Percentiles rank a stretch among this genome's conserved stretches.
Evolutionary conservation across 2,888 invertebrate species (phyloP).

Genomic region (Hydrotaea cyrtoneurina): DNA sequence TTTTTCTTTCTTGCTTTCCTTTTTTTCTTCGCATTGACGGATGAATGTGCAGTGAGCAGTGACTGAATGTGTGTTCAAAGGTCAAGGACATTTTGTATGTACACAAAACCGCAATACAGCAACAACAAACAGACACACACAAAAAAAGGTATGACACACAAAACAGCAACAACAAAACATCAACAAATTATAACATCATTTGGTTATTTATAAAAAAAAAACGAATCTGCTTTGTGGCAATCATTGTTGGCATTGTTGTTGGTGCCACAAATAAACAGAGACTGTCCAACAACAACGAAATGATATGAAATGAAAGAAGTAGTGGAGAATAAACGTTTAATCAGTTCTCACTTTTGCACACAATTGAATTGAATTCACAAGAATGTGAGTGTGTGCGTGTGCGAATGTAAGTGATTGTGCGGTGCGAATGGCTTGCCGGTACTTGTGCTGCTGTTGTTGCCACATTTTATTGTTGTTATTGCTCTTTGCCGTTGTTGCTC

Average conservation of each 20-base stretch:
- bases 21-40: background rate
- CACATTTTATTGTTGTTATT: slow-evolving; percentile 1
- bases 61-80: slow-evolving; percentile 41
- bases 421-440: slow-evolving; percentile 21
- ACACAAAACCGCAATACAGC: background rate
- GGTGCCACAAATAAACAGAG: slow-evolving; percentile 11
- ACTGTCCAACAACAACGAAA: background rate
- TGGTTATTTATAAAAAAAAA: slow-evolving; percentile 61
- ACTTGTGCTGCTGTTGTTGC: background rate
- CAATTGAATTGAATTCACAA: background rate
- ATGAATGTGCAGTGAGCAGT: background rate
- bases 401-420: background rate
- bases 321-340: background rate
- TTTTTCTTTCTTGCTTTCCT: background rate
- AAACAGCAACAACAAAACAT: slow-evolving; percentile 22
- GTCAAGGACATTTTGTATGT: slow-evolving; percentile 56
- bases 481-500: background rate
- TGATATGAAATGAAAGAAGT: background rate
- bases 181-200: slow-evolving; percentile 64
- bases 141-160: slow-evolving; percentile 42
- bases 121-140: background rate
- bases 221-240: slow-evolving; percentile 15
- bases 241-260: background rate
- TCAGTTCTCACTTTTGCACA: slow-evolving; percentile 3
- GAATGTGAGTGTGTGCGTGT: background rate